A percentile compares a stretch with the other conserved stretches of the same genome.
These are phyloP conservation scores for Megalops cyprinoides DNA, from an alignment of 2,797 vertebrate species.

Conservation along the genomic window DNA sequence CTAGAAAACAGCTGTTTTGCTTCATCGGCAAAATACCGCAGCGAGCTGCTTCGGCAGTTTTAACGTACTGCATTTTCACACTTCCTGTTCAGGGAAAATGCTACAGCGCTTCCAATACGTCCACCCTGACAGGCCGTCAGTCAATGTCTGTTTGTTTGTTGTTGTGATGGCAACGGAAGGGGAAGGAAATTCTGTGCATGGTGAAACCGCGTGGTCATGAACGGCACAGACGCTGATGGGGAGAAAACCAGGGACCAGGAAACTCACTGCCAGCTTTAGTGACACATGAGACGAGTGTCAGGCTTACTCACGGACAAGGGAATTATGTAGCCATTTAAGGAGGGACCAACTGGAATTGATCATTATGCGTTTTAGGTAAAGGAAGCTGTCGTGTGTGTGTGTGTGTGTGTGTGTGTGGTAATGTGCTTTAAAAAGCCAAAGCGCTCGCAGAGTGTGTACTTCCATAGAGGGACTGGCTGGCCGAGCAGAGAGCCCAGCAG, in stretches of 20 bases:
- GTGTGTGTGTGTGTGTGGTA: too few species aligned
- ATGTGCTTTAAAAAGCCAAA: too few species aligned
- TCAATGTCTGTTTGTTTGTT: neutral
- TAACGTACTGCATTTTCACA: neutral
- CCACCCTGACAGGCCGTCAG: neutral
- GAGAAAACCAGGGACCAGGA: neutral
- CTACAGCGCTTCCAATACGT: neutral
- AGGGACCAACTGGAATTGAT: neutral
- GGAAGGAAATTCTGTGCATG: neutral
- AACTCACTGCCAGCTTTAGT: neutral
- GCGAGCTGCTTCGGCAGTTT: neutral
- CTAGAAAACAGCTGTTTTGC: conserved; percentile 11
- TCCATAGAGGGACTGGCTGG: too few species aligned
- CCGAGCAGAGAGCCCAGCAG: too few species aligned
- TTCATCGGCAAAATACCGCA: neutral
- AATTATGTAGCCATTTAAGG: neutral
- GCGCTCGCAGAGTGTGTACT: too few species aligned
- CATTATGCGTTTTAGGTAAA: too few species aligned
- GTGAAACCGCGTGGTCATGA: neutral
- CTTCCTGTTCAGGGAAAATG: neutral
- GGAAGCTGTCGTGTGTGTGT: too few species aligned
- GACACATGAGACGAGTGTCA: neutral
- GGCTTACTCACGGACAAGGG: neutral
- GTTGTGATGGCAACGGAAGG: neutral
- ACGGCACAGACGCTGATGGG: neutral